Percentiles rank a stretch among this genome's conserved stretches.
These are phyloP conservation scores for Eretmochelys imbricata DNA, from an alignment of 2,113 vertebrate species.

Conservation along the genomic window DNA sequence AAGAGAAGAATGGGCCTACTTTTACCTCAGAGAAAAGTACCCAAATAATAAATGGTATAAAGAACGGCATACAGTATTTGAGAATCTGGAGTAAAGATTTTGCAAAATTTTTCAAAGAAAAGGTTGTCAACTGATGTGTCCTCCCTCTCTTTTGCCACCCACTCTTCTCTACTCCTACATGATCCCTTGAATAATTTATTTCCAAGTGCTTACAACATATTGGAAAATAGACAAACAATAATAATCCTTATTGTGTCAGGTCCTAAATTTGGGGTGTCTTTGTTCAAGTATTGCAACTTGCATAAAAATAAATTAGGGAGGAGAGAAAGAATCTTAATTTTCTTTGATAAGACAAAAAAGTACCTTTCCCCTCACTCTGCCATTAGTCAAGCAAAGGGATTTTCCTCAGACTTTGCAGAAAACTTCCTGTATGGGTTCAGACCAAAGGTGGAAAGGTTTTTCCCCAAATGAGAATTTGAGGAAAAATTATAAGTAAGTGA, in stretches of 20 bases:
- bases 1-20: background rate
- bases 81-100: background rate
- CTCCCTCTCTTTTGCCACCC: background rate
- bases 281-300: background rate
- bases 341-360: background rate
- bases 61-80: background rate
- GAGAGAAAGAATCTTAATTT: background rate
- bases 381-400: background rate
- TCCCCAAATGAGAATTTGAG: background rate
- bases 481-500: background rate
- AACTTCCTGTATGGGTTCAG: background rate
- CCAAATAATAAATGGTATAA: background rate
- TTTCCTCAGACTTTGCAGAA: background rate
- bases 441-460: background rate
- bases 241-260: background rate
- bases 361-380: background rate
- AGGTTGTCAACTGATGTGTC: background rate
- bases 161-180: background rate
- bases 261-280: background rate
- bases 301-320: background rate
- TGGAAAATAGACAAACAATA: background rate
- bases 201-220: background rate
- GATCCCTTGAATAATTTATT: accelerated
- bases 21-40: background rate
- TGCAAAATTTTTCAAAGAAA: background rate